Evolutionary conservation across 2,113 vertebrate genomes (phyloP), one percentile per base, ranked within the genome.

Genomic region (Hippocampus guttulatus): DNA sequence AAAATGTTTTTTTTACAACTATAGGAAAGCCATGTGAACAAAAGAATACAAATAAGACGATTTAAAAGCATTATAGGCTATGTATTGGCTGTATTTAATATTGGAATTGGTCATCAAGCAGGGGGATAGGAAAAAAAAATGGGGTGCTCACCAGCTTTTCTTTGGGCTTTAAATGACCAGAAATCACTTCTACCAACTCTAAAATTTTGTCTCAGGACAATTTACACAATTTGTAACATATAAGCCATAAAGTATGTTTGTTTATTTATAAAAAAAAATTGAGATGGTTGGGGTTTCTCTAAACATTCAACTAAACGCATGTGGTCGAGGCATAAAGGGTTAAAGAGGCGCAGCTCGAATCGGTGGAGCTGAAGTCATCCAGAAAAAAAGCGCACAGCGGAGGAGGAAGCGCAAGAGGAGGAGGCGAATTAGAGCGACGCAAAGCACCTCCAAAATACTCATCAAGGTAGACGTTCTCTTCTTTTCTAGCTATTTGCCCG

Each of bases 331-430:
- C 43, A 41, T 51, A 85, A 92, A 80, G 89, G 88, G 91, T 92
- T 92, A 91, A 92, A 68, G 83, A 90, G 86, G 89, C 86, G 89
- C 90, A 84, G 87, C 81, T 64, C 71, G 71, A 80, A 74, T 79
- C 75, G 82, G 81, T 75, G 81, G 73, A 85, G 85, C 84, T 84
- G 83, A 81, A 88, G 80, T 84, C 86, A 87, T 88, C 87, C 75
- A 68, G 70, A 73, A 72, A 61, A 58, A 57, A 82, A 90, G 86
- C 80, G 87, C 82, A 79, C 75, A 70, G 85, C 60, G 70, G 81
- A 60, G 16, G 58, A 61, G 27, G 58, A 61, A 33, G 7, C 16
- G 58, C 40, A 68, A 15, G 51, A 68, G 52, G 67, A 68, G 30
- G 52, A 25, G 76, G 76, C 73, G 77, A 74, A 79, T 69, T 66